Conservation (phyloP, 2,888 invertebrate species). For the Eilema sororculum region DNA sequence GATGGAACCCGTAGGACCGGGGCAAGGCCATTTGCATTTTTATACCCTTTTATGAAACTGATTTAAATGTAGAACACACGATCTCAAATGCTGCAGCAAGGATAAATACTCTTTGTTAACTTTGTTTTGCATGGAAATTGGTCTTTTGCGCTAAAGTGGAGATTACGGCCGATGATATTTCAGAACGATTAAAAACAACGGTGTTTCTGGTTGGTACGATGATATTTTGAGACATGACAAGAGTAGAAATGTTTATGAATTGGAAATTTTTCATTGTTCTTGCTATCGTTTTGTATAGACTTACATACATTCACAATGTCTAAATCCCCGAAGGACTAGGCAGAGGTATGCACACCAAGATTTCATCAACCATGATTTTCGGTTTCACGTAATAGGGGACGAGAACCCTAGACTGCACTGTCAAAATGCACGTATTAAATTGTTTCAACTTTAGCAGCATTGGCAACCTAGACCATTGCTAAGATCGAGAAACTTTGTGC, state of each 20-base stretch:
- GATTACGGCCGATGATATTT: not conserved
- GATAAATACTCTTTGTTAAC: slow-evolving; percentile 31
- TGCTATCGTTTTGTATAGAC: not conserved
- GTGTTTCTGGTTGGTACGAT: not conserved
- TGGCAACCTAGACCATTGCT: too few species aligned
- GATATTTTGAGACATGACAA: not conserved
- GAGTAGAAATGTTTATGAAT: slow-evolving; percentile 5
- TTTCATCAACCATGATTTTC: too few species aligned
- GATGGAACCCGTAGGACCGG: slow-evolving; percentile 18
- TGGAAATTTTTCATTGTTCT: not conserved
- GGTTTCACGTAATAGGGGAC: too few species aligned
- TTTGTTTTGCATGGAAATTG: slow-evolving; percentile 20
- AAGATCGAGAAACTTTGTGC: too few species aligned
- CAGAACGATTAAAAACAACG: not conserved
- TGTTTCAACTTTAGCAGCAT: too few species aligned
- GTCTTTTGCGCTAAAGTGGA: not conserved
- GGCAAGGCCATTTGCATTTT: slow-evolving; percentile 42
- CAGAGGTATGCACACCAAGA: too few species aligned
- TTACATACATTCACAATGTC: too few species aligned
- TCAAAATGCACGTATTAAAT: too few species aligned
- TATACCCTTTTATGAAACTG: slow-evolving; percentile 29
- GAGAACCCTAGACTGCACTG: too few species aligned
- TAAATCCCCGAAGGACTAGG: too few species aligned
- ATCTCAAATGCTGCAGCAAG: slow-evolving; percentile 20
- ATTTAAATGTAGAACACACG: slow-evolving; percentile 30